Base-by-base conservation (phyloP, 2,113 vertebrate species). In the Sinocyclocheilus anshuiensis region DNA sequence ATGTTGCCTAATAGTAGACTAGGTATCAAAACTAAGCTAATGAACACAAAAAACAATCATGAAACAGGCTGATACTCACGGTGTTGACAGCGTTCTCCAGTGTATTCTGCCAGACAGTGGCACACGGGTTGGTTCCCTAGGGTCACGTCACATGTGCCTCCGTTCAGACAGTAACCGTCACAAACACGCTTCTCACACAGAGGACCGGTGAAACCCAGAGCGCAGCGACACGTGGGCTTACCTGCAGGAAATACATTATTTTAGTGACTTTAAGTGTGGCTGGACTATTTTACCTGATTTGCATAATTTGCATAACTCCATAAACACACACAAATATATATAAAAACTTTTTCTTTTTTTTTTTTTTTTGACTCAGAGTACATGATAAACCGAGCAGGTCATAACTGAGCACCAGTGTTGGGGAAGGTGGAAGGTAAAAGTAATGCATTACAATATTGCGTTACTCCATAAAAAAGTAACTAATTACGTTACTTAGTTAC, bases 41-140 rank as follows among this genome's bases (percentile, higher is more conserved):
- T 33, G 67, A 6, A 77, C 0, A 45, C 12, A 6, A 65, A 65
- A 65, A 65, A 15, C 0, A 4, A 4, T 42, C 0, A 11, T 15
- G 18, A 39, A 39, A 39, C 39, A 39, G 6, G 5, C 39, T 39
- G 6, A 1, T 18, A 96, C 97, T 97, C 88, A 97, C 97, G 96
- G 53, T 94, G 93, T 85, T 95, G 94, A 76, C 97, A 97, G 84
- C 95, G 94, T 90, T 97, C 96, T 67, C 97, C 96, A 0, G 96
- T 96, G 84, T 96, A 96, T n/a, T 97, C 96, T 0, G 93, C 80
- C 45, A 90, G 91, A 90, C 97, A 97, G 85, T 89, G 91, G 72
- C 96, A 97, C 48, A 91, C 63, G 11, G 96, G 95, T 67, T 97
- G 97, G 89, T 97, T 97, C n/a, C 96, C 96, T 5, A 92, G 84